A percentile compares a stretch with the other conserved stretches of the same genome.
These are phyloP conservation scores for Dioctria rufipes DNA, from an alignment of 2,888 invertebrate genomes.

Conservation along the genomic window DNA sequence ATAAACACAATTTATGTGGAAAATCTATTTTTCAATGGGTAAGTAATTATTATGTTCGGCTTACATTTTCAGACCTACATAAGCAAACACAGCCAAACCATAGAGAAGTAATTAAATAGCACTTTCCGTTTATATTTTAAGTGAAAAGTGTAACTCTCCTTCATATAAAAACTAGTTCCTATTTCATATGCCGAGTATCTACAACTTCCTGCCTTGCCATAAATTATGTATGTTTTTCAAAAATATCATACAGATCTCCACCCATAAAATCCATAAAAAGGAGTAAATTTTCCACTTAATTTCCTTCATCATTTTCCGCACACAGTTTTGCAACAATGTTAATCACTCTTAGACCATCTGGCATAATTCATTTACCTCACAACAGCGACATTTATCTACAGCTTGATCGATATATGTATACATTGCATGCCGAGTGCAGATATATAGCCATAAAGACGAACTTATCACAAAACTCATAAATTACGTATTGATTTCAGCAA, in stretches of 20 bases:
- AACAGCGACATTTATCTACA: background rate
- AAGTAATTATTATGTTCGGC: no score
- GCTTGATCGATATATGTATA: background rate
- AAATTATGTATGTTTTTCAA: background rate
- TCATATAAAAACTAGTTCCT: no score
- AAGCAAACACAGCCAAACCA: no score
- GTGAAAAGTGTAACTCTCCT: no score
- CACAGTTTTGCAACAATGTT: background rate
- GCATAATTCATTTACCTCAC: background rate
- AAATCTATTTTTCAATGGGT: no score
- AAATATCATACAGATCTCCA: background rate
- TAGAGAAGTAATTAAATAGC: no score
- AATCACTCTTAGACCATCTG: conserved; percentile 1
- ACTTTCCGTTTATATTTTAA: background rate
- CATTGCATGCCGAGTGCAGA: background rate
- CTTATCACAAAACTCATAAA: background rate
- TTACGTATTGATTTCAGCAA: conserved; percentile 21
- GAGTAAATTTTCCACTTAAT: background rate
- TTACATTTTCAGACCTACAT: no score
- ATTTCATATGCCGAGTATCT: background rate
- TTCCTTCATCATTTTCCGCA: background rate
- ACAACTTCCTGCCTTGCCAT: background rate
- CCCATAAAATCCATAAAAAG: background rate
- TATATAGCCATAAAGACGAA: background rate
- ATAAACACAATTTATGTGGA: no score